Evolutionary conservation across 2,888 invertebrate species (phyloP).

Genomic region (Tachina grossa): DNA sequence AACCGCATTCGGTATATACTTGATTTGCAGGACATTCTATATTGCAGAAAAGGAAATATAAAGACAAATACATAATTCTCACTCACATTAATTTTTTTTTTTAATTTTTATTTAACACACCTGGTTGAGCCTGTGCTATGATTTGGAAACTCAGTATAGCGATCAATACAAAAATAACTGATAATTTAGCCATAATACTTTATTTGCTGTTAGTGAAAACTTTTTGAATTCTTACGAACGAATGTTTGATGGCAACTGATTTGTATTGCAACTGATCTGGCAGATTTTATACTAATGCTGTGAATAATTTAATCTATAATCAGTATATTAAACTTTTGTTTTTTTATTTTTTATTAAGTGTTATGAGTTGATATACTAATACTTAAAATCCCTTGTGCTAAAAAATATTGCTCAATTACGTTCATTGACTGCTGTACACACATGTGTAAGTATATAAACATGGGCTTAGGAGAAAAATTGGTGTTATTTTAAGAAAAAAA

Average conservation of each 20-base stretch:
- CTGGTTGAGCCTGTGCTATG: slow-evolving; percentile 16
- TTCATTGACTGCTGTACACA: too few relatives aligned
- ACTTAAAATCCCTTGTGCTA: too few relatives aligned
- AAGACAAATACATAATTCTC: background rate
- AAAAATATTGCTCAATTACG: too few relatives aligned
- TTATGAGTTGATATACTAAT: background rate
- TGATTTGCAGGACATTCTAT: slow-evolving; percentile 40
- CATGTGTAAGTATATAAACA: too few relatives aligned
- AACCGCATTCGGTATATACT: slow-evolving; percentile 38
- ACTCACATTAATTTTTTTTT: background rate
- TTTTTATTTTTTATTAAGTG: too few relatives aligned
- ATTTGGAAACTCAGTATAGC: background rate
- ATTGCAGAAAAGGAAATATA: background rate
- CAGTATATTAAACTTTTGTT: background rate
- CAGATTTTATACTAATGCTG: slow-evolving; percentile 40
- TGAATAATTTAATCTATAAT: background rate
- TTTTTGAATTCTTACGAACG: background rate
- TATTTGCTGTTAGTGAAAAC: background rate
- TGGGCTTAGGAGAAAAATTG: background rate
- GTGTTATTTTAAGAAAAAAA: background rate
- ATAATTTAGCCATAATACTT: background rate
- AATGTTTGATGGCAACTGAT: slow-evolving; percentile 33
- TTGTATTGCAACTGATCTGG: background rate
- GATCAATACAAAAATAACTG: slow-evolving; percentile 21
- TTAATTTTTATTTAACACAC: background rate